A percentile compares a stretch with the other conserved stretches of the same genome.
These are phyloP conservation scores for Chymomyza fuscimana DNA, from an alignment of 2,888 invertebrate genomes.

Conservation along the genomic window DNA sequence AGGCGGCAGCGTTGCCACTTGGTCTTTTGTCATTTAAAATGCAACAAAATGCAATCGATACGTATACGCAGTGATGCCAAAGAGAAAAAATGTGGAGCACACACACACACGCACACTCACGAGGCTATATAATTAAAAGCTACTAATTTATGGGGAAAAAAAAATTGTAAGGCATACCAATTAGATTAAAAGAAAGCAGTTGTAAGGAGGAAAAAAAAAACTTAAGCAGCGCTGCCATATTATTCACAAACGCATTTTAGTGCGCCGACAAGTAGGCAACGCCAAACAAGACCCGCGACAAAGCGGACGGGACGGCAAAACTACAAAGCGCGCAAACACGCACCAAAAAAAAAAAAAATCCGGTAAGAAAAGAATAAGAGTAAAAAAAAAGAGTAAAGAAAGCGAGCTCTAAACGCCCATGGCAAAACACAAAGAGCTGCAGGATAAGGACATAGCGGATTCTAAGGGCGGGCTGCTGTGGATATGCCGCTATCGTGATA, in stretches of 20 bases:
- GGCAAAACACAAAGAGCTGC: slow-evolving; percentile 27
- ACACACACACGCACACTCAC: neutral
- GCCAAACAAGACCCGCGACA: slow-evolving; percentile 28
- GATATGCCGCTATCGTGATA: neutral
- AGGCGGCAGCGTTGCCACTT: slow-evolving; percentile 72
- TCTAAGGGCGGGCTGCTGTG: neutral
- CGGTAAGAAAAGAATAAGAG: neutral
- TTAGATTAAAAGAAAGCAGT: slow-evolving; percentile 1
- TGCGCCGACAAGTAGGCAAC: slow-evolving; percentile 77
- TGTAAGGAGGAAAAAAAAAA: neutral
- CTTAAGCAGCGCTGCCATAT: slow-evolving; percentile 51
- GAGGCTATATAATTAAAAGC: neutral
- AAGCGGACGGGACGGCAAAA: slow-evolving; percentile 37
- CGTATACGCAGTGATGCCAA: slow-evolving; percentile 34
- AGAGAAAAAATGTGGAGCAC: neutral
- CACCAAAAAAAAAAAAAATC: neutral
- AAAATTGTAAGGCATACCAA: neutral
- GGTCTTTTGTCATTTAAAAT: slow-evolving; percentile 48
- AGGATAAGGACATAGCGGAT: neutral
- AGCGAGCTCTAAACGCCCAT: slow-evolving; percentile 31
- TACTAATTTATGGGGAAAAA: neutral
- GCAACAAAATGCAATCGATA: slow-evolving; percentile 64
- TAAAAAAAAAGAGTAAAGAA: neutral
- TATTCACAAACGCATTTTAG: slow-evolving; percentile 77
- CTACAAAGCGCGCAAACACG: slow-evolving; percentile 45